Conservation (phyloP, 2,797 vertebrate species). For the Centropyge bicolor region DNA sequence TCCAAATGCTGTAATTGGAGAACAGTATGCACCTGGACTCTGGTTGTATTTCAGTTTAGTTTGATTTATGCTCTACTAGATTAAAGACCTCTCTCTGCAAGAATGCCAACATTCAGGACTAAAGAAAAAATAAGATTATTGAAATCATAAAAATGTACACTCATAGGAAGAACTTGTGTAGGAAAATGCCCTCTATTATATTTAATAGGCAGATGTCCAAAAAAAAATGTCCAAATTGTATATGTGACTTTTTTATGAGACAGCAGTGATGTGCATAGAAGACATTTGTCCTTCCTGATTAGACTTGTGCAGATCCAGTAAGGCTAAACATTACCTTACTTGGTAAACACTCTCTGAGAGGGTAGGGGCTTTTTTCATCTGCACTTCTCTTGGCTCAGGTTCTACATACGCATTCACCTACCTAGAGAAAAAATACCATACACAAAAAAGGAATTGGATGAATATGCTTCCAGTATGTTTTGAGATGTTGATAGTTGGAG, state of each 20-base stretch:
- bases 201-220: conserved; percentile 11
- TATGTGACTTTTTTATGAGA: conserved; percentile 50
- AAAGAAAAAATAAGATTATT: conserved; percentile 11
- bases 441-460: conserved; percentile 34
- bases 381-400: conserved; percentile 64
- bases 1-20: background rate
- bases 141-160: background rate
- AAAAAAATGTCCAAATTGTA: conserved; percentile 25
- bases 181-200: conserved; percentile 6
- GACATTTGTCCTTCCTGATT: conserved; percentile 54
- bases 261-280: conserved; percentile 41
- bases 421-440: conserved; percentile 43
- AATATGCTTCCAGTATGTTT: conserved; percentile 30
- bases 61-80: background rate
- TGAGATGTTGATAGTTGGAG: conserved; percentile 22
- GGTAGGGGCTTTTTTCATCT: conserved; percentile 43
- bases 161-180: background rate
- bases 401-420: conserved; percentile 57
- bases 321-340: conserved; percentile 84
- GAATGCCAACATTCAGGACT: conserved; percentile 10
- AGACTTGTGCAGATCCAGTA: conserved; percentile 54
- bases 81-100: conserved; percentile 1
- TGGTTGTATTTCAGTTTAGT: conserved; percentile 6
- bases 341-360: conserved; percentile 72
- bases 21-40: background rate